Evolutionary conservation across 2,888 invertebrate genomes (phyloP).

Genomic region (Phragmatobia fuliginosa): DNA sequence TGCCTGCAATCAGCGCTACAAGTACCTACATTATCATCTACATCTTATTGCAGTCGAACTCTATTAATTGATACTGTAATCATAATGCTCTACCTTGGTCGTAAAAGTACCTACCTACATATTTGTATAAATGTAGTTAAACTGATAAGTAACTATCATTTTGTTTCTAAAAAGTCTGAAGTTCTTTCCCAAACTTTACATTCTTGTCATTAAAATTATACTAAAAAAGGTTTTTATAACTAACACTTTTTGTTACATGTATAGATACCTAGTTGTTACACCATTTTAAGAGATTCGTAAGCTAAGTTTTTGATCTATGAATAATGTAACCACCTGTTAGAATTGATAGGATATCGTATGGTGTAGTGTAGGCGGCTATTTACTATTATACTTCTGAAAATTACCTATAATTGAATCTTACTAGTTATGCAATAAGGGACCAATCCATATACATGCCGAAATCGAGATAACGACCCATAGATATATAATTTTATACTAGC

Average conservation of each 20-base stretch:
- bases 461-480: no score
- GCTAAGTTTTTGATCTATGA: conserved; percentile 10
- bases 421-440: no score
- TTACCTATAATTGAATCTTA: no score
- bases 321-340: conserved; percentile 10
- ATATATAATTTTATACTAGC: no score
- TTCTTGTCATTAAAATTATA: not conserved
- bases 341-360: conserved; percentile 5
- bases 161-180: not conserved
- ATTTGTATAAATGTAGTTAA: not conserved
- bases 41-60: conserved; percentile 1
- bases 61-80: not conserved
- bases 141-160: not conserved
- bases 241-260: conserved; percentile 20
- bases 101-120: not conserved
- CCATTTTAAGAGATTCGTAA: conserved; percentile 19
- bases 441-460: no score
- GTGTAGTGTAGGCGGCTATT: conserved; percentile 1
- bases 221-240: conserved; percentile 1
- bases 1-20: not conserved
- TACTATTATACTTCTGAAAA: not conserved
- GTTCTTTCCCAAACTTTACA: not conserved
- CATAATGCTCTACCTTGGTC: not conserved
- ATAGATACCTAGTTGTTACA: conserved; percentile 26
- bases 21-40: conserved; percentile 4